Percentiles rank a stretch among this genome's conserved stretches.
phyloP scores from a whole-genome alignment of 2,113 vertebrate genomes.

The Paratilapia polleni region DNA sequence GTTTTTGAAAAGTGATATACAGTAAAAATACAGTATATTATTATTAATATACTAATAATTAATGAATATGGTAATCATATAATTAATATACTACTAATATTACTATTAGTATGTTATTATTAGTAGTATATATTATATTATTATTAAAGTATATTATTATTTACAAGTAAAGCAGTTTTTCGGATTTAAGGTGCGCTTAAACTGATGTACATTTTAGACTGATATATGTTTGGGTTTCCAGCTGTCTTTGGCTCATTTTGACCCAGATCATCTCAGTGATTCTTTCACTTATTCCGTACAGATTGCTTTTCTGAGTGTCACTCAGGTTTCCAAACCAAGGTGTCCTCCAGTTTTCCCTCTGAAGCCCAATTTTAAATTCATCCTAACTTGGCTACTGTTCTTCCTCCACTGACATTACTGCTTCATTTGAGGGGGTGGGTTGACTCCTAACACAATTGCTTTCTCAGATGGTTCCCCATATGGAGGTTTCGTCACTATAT shows the following conservation, averaged over 20 bases:
- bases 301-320: slow-evolving; percentile 11
- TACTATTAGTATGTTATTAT: too few relatives aligned
- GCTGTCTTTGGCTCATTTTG: neutral
- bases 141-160: too few relatives aligned
- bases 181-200: neutral
- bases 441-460: slow-evolving; percentile 74
- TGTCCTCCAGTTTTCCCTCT: slow-evolving; percentile 14
- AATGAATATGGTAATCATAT: too few relatives aligned
- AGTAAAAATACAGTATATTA: too few relatives aligned
- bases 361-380: slow-evolving; percentile 31
- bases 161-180: neutral
- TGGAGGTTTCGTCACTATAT: slow-evolving; percentile 62
- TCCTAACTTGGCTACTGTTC: slow-evolving; percentile 43
- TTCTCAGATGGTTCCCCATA: slow-evolving; percentile 75
- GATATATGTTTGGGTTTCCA: too few relatives aligned
- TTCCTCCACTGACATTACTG: slow-evolving; percentile 38
- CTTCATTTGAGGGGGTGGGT: slow-evolving; percentile 54
- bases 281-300: neutral
- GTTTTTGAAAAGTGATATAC: too few relatives aligned
- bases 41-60: too few relatives aligned
- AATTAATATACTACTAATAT: too few relatives aligned
- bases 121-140: too few relatives aligned
- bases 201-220: neutral
- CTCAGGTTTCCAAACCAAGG: slow-evolving; percentile 9
- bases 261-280: neutral